These are phyloP conservation scores for Typhlichthys subterraneus DNA, from an alignment of 2,797 vertebrate genomes.

Conservation along the genomic window DNA sequence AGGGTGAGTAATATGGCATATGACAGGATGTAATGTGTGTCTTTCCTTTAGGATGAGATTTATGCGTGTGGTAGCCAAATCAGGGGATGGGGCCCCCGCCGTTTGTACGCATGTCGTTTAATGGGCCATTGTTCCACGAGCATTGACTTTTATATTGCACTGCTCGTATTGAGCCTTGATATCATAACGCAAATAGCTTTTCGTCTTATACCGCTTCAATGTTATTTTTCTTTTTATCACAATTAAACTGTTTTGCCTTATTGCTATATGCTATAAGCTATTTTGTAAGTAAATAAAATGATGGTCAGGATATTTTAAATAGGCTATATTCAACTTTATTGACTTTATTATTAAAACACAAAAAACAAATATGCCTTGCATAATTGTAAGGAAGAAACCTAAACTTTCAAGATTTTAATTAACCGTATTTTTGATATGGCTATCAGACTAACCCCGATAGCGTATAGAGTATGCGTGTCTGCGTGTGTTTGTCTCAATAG, in stretches of 20 bases:
- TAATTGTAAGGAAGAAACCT: too few relatives aligned
- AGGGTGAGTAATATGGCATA: constrained; percentile 63
- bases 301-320: too few relatives aligned
- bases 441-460: too few relatives aligned
- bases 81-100: constrained; percentile 68
- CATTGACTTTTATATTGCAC: constrained; percentile 60
- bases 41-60: constrained; percentile 61
- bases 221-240: neutral
- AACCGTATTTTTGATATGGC: too few relatives aligned
- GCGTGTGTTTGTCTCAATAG: constrained; percentile 25
- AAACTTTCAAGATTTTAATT: too few relatives aligned
- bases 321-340: too few relatives aligned
- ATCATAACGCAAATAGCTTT: constrained; percentile 43
- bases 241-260: neutral
- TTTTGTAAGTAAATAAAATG: neutral
- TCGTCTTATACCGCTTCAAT: neutral
- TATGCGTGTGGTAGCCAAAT: constrained; percentile 61
- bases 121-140: constrained; percentile 79
- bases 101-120: constrained; percentile 66
- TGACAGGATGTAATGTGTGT: constrained; percentile 48
- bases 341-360: too few relatives aligned
- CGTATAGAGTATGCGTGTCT: constrained; percentile 14
- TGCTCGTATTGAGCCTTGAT: constrained; percentile 44
- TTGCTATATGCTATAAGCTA: neutral
- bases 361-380: too few relatives aligned